Conservation (phyloP, 1,140 invertebrate genomes). For the Drosophila navojoa region DNA sequence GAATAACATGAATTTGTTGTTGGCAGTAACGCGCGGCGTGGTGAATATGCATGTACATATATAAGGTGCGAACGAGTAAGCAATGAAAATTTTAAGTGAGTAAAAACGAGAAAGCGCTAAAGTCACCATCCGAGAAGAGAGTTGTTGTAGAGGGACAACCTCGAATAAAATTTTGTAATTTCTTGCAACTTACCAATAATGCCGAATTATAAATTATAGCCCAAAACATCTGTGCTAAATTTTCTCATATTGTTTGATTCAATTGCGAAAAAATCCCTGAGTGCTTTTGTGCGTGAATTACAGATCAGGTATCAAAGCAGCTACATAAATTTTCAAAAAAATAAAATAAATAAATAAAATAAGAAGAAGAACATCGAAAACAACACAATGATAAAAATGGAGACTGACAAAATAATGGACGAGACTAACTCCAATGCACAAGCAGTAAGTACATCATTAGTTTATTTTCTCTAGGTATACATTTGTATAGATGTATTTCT, state of each 20-base stretch:
- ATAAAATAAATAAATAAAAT: slow-evolving; percentile 66
- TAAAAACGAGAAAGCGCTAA: slow-evolving; percentile 56
- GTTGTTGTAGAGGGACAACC: slow-evolving; percentile 47
- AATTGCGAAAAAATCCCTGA: slow-evolving; percentile 40
- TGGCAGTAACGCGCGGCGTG: slow-evolving; percentile 47
- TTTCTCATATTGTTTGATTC: slow-evolving; percentile 23
- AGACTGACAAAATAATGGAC: slow-evolving; percentile 85
- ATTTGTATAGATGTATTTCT: neutral
- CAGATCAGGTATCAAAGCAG: slow-evolving; percentile 39
- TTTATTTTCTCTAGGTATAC: slow-evolving; percentile 19
- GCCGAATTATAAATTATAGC: slow-evolving; percentile 24
- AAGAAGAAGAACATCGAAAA: slow-evolving; percentile 54
- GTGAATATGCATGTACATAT: slow-evolving; percentile 35
- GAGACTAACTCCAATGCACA: slow-evolving; percentile 84
- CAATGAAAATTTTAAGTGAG: slow-evolving; percentile 47
- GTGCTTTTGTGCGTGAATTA: slow-evolving; percentile 34
- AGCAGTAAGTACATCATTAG: slow-evolving; percentile 67
- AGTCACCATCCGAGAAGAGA: slow-evolving; percentile 51
- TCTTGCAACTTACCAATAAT: slow-evolving; percentile 44
- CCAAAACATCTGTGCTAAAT: slow-evolving; percentile 27
- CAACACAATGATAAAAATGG: slow-evolving; percentile 85
- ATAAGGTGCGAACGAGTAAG: slow-evolving; percentile 50
- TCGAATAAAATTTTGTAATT: slow-evolving; percentile 42
- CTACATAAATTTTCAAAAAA: slow-evolving; percentile 59
- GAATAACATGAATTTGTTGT: slow-evolving; percentile 50